These are phyloP conservation scores for Phoxinus phoxinus DNA, from an alignment of 2,113 vertebrate species.

Conservation along the genomic window DNA sequence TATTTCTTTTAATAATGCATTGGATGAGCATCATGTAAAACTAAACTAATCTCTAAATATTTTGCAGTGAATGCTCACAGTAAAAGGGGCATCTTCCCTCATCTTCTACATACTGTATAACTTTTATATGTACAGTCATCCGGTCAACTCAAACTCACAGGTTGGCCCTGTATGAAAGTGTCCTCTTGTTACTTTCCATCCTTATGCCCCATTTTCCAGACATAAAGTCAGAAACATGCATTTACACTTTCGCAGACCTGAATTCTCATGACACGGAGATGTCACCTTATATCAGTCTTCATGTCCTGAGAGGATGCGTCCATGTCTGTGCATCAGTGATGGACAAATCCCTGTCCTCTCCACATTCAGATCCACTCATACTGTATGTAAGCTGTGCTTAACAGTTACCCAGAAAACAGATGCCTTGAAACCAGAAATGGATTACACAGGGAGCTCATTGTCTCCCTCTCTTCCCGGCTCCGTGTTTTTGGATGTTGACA, in stretches of 20 bases:
- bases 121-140: not conserved
- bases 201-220: not conserved
- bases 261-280: conserved; percentile 35
- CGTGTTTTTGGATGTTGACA: conserved; percentile 30
- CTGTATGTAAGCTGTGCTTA: not conserved
- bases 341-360: not conserved
- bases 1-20: not conserved
- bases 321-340: conserved; percentile 40
- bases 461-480: conserved; percentile 2
- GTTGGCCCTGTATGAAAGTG: not conserved
- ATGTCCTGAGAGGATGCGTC: conserved; percentile 38
- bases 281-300: conserved; percentile 49
- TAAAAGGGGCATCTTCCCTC: not conserved
- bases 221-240: conserved; percentile 15
- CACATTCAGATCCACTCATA: not conserved
- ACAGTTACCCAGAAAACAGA: not conserved
- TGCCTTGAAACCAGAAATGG: not conserved
- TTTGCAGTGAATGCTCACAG: not conserved
- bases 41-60: not conserved
- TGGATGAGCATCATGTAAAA: not conserved
- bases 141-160: not conserved
- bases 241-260: not conserved
- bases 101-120: not conserved
- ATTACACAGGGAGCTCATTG: not conserved
- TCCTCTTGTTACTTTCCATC: not conserved